Base-by-base conservation (phyloP, 2,113 vertebrate species). In the Uria lomvia region DNA sequence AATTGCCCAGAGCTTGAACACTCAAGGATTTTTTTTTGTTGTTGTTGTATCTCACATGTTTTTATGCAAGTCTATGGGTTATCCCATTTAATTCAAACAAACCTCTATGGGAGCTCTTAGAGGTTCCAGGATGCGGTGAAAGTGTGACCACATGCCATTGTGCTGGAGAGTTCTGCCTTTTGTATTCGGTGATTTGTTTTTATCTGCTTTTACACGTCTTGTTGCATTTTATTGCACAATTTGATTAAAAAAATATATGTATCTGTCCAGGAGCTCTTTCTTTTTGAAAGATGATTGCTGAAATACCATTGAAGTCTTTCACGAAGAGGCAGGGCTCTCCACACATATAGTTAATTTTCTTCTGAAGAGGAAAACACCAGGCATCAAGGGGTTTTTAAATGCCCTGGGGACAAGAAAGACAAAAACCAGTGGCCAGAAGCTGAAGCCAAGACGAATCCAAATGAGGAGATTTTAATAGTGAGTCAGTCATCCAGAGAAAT, bases 401-500 rank as follows among this genome's bases (percentile, higher is more conserved):
- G 27, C 70, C 53, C n/a, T 53, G 52, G 53, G 62, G 65, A 93
- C 38, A 67, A 85, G 80, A 84, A 79, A 92, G 83, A 89, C 86
- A 92, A 93, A 96, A 96, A 53, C 24, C 62, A 45, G 42, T 68
- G 66, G 32, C 73, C 62, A 63, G 89, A 86, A 94, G 68, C 95
- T 9, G 68, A 92, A 96, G 88, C 92, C 84, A 96, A 92, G 80
- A 92, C 15, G 84, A 95, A 95, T 95, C 91, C 84, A 92, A 96
- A 97, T 97, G 86, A 96, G 90, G 75, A 74, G 56, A 87, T 91
- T 94, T 91, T 94, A 94, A 95, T 92, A 96, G 92, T 53, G 86
- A 96, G 42, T 77, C 92, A 94, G 86, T 94, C 96, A 96, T 91
- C 92, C 95, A 96, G 56, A 91, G 80, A 95, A 95, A 94, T 62